These are phyloP conservation scores for Microctenopoma lineatum DNA, from an alignment of 2,797 vertebrate species.

Conservation along the genomic window DNA sequence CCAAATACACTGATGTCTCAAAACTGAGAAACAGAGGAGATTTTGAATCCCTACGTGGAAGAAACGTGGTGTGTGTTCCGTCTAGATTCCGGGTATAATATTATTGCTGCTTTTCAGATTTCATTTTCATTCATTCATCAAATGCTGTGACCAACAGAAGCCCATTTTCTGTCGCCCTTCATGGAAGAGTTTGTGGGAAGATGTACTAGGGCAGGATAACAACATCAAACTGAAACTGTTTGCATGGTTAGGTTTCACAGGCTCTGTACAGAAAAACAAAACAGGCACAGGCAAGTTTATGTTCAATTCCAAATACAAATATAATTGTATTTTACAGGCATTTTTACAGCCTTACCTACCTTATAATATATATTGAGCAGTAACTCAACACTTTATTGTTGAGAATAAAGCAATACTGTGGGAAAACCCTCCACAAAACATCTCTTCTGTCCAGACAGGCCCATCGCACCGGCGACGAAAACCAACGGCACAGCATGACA, in stretches of 20 bases:
- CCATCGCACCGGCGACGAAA: background rate
- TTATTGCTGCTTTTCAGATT: background rate
- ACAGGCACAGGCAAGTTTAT: background rate
- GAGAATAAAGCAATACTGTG: slow-evolving; percentile 29
- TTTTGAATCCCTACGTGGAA: background rate
- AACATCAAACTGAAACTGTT: background rate
- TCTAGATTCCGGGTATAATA: background rate
- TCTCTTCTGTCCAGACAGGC: slow-evolving; percentile 30
- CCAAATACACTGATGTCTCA: background rate
- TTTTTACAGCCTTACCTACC: background rate
- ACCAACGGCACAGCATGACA: slow-evolving; percentile 39
- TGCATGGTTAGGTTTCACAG: background rate
- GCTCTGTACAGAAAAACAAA: background rate
- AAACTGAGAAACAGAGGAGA: background rate
- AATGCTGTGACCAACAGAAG: slow-evolving; percentile 1
- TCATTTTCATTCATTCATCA: background rate
- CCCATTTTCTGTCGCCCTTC: background rate
- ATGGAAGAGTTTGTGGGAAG: too few species aligned
- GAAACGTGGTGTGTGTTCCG: background rate
- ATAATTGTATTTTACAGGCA: background rate
- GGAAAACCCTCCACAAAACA: slow-evolving; percentile 32
- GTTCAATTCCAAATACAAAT: slow-evolving; percentile 2
- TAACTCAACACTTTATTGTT: slow-evolving; percentile 38
- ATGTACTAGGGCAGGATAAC: background rate
- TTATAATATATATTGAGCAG: slow-evolving; percentile 7